Percentiles rank a stretch among this genome's conserved stretches.
Conservation (phyloP, 2,113 vertebrate genomes). For the Chloroceryle aenea region DNA sequence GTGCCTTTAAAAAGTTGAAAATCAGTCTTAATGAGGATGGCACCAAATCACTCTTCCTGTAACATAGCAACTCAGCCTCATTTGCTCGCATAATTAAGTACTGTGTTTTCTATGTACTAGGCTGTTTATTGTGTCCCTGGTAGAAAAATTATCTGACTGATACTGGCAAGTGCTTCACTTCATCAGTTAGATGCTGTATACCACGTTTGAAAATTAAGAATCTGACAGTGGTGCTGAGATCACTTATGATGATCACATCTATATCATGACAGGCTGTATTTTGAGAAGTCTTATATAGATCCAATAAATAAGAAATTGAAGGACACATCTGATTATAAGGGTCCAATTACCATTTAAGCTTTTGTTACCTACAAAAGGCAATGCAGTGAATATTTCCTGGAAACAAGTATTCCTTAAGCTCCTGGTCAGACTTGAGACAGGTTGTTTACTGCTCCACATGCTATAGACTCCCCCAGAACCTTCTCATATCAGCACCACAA, state of each 20-base stretch:
- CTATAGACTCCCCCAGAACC: not conserved
- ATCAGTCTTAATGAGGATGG: not conserved
- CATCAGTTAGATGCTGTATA: not conserved
- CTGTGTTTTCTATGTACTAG: not conserved
- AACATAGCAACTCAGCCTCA: not conserved
- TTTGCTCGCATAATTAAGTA: not conserved
- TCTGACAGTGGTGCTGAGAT: not conserved
- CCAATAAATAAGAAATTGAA: not conserved
- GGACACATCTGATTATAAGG: not conserved
- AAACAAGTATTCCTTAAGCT: not conserved
- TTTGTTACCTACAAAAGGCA: not conserved
- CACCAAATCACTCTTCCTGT: not conserved
- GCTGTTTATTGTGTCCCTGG: not conserved
- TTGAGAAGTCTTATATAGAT: not conserved
- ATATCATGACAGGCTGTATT: not conserved
- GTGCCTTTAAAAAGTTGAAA: not conserved
- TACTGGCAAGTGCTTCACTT: not conserved
- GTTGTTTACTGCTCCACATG: rapidly evolving
- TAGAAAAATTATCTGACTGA: not conserved
- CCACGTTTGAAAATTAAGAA: not conserved
- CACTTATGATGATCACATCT: not conserved
- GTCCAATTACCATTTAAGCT: not conserved
- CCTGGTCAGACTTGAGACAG: not conserved
- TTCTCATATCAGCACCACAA: not conserved
- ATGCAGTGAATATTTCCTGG: not conserved